Percentiles rank a stretch among this genome's conserved stretches.
phyloP scores from a whole-genome alignment of 1,140 invertebrate species.

The Ceratosolen fusciceps region DNA sequence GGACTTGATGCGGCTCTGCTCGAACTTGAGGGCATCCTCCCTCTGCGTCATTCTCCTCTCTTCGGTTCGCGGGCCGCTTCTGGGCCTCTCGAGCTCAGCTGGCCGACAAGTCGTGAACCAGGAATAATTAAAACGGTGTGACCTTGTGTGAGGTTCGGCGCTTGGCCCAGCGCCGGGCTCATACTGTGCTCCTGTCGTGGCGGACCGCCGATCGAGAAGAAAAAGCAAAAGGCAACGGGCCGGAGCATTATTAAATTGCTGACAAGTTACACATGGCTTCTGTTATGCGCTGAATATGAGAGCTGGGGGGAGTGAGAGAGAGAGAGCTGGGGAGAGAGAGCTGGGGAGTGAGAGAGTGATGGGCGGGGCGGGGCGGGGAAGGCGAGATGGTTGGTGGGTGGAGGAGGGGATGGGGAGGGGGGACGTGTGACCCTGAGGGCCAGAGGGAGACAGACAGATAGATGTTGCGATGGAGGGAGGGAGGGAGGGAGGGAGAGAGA shows the following conservation, averaged over 20 bases:
- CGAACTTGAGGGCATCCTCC: slow-evolving; percentile 93
- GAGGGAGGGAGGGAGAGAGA: not conserved
- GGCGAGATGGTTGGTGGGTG: not conserved
- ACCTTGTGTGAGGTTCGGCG: slow-evolving; percentile 63
- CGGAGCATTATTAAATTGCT: slow-evolving; percentile 4
- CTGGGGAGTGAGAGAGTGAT: not conserved
- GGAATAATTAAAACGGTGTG: slow-evolving; percentile 30
- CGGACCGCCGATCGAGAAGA: not conserved
- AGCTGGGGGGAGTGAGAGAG: not conserved
- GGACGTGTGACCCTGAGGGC: not conserved
- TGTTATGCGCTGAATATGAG: not conserved
- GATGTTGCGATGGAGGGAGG: not conserved
- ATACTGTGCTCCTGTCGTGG: slow-evolving; percentile 75
- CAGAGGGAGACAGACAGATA: not conserved
- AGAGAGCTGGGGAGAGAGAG: not conserved
- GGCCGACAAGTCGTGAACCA: slow-evolving; percentile 22
- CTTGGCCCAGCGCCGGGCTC: slow-evolving; percentile 77
- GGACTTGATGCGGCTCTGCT: slow-evolving; percentile 95
- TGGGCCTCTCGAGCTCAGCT: slow-evolving; percentile 12
- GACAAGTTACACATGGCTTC: slow-evolving; percentile 13
- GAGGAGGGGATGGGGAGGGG: too few relatives aligned
- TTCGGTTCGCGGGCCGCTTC: slow-evolving; percentile 55
- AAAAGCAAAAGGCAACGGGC: not conserved
- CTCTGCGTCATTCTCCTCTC: slow-evolving; percentile 87
- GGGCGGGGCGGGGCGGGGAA: not conserved